Evolutionary conservation across 2,888 invertebrate genomes (phyloP).

Genomic region (Globia sparganii): DNA sequence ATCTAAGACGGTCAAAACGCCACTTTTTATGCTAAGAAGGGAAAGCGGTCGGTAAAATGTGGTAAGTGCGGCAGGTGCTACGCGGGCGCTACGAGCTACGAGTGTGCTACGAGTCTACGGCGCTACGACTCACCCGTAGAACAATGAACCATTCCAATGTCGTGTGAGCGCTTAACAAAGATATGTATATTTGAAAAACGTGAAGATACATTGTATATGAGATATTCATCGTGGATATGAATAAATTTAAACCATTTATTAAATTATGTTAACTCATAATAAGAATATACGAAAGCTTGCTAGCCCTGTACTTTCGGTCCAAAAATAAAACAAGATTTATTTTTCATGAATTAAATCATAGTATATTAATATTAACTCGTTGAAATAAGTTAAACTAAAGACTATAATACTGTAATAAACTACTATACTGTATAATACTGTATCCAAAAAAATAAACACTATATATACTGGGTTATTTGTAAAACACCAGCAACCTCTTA

Average conservation of each 20-base stretch:
- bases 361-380: background rate
- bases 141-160: constrained; percentile 42
- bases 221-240: background rate
- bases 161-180: constrained; percentile 21
- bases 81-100: constrained; percentile 78
- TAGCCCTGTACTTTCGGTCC: background rate
- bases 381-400: background rate
- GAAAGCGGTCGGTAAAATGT: constrained; percentile 77
- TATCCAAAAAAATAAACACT: constrained; percentile 3
- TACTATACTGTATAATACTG: too few relatives aligned
- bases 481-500: too few relatives aligned
- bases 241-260: background rate
- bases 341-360: background rate
- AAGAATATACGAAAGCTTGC: background rate
- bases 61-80: constrained; percentile 82
- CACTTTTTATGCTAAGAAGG: constrained; percentile 77
- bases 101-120: constrained; percentile 70
- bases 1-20: constrained; percentile 64
- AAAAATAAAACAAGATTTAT: background rate
- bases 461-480: too few relatives aligned
- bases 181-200: constrained; percentile 13
- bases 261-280: background rate
- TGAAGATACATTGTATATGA: background rate
- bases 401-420: background rate
- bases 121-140: constrained; percentile 67